Percentiles rank a stretch among this genome's conserved stretches.
Conservation (phyloP, 2,888 invertebrate species). For the Urechis unicinctus region DNA sequence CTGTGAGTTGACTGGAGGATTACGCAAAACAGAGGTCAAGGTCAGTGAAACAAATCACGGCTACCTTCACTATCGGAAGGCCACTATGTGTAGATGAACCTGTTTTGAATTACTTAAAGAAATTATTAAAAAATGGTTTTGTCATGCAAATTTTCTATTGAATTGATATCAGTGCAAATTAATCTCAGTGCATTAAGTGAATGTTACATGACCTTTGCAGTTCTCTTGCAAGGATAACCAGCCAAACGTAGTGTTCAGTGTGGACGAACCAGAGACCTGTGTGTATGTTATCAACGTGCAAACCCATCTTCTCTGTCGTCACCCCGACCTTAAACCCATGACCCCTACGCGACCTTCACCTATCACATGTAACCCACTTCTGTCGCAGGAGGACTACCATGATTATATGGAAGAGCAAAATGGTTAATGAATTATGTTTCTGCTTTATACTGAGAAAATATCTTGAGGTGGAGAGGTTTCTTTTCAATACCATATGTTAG, state of each 20-base stretch:
- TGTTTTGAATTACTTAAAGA: no score
- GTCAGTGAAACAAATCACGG: no score
- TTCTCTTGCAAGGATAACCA: not conserved
- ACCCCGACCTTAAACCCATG: not conserved
- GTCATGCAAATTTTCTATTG: no score
- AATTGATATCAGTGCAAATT: no score
- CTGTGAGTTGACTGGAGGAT: not conserved
- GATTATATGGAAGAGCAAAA: not conserved
- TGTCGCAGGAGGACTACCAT: not conserved
- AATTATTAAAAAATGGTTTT: no score
- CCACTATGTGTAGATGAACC: no score
- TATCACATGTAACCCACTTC: not conserved
- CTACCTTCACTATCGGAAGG: no score
- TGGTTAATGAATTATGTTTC: not conserved
- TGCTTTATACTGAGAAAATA: not conserved
- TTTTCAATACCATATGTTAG: no score
- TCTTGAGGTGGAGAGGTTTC: no score
- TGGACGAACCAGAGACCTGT: not conserved
- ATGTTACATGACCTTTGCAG: no score
- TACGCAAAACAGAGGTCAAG: not conserved
- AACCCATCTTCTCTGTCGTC: not conserved
- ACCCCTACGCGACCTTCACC: not conserved
- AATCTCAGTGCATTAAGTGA: no score
- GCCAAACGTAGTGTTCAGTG: not conserved
- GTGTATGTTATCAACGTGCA: not conserved